Evolutionary conservation across 1,140 invertebrate species (phyloP).

Genomic region (Solenopsis invicta): DNA sequence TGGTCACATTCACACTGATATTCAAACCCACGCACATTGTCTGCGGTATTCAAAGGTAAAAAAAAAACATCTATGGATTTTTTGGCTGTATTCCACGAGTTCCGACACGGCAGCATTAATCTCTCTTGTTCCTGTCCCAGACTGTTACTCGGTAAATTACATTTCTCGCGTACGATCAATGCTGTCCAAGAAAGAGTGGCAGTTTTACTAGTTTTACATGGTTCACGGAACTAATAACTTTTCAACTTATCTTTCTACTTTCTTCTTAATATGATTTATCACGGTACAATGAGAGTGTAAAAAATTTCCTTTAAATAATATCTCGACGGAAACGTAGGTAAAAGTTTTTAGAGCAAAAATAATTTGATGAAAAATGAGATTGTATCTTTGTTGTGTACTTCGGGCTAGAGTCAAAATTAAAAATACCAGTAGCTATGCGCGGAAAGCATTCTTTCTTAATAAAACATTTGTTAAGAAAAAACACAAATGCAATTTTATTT

Average conservation of each 20-base stretch:
- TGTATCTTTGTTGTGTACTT: not conserved
- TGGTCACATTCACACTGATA: constrained; percentile 94
- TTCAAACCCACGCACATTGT: constrained; percentile 92
- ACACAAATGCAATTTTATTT: not conserved
- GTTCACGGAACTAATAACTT: constrained; percentile 5
- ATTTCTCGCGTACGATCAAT: constrained; percentile 9
- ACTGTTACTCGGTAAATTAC: constrained; percentile 36
- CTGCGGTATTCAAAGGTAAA: constrained; percentile 92
- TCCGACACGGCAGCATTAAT: constrained; percentile 29
- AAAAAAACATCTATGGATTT: constrained; percentile 13
- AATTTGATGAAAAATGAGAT: not conserved
- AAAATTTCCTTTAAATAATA: constrained; percentile 3
- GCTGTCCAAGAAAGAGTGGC: constrained; percentile 11
- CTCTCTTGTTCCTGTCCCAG: not conserved
- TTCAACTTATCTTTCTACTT: constrained; percentile 2
- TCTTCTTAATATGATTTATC: not conserved
- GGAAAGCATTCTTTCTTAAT: not conserved
- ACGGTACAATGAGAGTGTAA: not conserved
- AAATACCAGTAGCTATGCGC: not conserved
- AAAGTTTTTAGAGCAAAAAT: constrained; percentile 7
- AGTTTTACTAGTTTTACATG: constrained; percentile 27
- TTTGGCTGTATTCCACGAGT: constrained; percentile 20
- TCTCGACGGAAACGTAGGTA: not conserved
- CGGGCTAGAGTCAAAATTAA: not conserved
- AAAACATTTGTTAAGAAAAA: constrained; percentile 15